Conservation (phyloP, 2,888 invertebrate genomes). For the Stramonita haemastoma region DNA sequence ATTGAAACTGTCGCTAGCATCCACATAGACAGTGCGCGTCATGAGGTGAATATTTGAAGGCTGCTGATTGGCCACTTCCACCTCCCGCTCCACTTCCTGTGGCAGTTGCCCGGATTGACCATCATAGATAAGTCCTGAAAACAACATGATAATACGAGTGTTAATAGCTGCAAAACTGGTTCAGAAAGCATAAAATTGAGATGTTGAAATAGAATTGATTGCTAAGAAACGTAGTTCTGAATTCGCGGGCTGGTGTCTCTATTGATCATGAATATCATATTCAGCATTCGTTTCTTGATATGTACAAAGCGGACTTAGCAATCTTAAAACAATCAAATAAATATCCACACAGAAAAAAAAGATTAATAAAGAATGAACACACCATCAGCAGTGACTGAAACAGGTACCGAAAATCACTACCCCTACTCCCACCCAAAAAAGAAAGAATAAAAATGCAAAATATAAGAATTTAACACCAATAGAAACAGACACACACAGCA, state of each 20-base stretch:
- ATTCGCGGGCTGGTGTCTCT: too few relatives aligned
- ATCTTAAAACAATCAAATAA: too few relatives aligned
- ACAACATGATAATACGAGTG: too few relatives aligned
- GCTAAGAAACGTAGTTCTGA: too few relatives aligned
- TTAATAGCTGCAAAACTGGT: neutral
- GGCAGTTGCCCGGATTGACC: conserved; percentile 29
- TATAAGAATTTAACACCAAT: neutral
- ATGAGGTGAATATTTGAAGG: conserved; percentile 6
- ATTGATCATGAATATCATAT: too few relatives aligned
- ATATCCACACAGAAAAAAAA: too few relatives aligned
- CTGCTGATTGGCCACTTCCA: conserved; percentile 34
- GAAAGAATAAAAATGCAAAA: neutral
- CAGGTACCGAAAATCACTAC: neutral
- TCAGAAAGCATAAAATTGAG: neutral
- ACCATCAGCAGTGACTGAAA: neutral
- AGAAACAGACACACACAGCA: neutral
- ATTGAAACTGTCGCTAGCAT: conserved; percentile 45
- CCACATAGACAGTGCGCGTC: conserved; percentile 25
- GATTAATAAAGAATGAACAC: too few relatives aligned
- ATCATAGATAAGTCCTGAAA: conserved; percentile 44
- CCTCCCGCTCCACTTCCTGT: conserved; percentile 38
- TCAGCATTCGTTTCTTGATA: neutral
- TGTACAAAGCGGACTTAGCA: too few relatives aligned
- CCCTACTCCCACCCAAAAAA: neutral
- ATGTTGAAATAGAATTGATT: too few relatives aligned